Conservation (phyloP, 1,140 invertebrate species). For the Anthonomus grandis region DNA sequence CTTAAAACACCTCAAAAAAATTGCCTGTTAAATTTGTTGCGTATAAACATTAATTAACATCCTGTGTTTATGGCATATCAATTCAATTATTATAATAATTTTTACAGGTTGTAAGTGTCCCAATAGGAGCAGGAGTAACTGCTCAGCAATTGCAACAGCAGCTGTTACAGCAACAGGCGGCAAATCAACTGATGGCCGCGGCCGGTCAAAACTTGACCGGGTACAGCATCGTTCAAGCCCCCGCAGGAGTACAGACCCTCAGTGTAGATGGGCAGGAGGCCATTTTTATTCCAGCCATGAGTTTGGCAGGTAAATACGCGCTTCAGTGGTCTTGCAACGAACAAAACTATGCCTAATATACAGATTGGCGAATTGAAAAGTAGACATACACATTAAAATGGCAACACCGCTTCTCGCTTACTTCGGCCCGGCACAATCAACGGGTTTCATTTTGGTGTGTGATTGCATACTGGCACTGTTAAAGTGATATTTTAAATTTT, state of each 20-base stretch:
- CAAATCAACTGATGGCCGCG: conserved; percentile 26
- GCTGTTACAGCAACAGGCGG: conserved; percentile 43
- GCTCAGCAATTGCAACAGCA: conserved; percentile 44
- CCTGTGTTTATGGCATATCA: too few relatives aligned
- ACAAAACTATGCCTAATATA: too few relatives aligned
- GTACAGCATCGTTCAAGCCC: conserved; percentile 60
- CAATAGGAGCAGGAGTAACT: conserved; percentile 35
- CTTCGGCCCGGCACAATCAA: too few relatives aligned
- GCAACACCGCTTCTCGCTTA: too few relatives aligned
- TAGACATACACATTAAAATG: too few relatives aligned
- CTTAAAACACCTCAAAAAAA: too few relatives aligned
- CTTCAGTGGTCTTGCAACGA: too few relatives aligned
- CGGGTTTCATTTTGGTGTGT: too few relatives aligned
- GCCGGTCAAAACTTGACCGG: conserved; percentile 53
- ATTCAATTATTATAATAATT: neutral
- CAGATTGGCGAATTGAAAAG: too few relatives aligned
- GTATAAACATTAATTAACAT: too few relatives aligned
- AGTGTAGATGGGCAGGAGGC: conserved; percentile 92
- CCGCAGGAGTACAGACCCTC: conserved; percentile 71
- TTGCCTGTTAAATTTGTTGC: neutral
- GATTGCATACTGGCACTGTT: too few relatives aligned
- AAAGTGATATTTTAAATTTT: too few relatives aligned
- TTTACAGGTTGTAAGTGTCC: conserved; percentile 33
- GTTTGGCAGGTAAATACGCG: conserved; percentile 35
- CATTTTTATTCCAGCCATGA: conserved; percentile 73